These are phyloP conservation scores for Leptinotarsa undecemlineata DNA, from an alignment of 1,140 invertebrate genomes.

Conservation along the genomic window DNA sequence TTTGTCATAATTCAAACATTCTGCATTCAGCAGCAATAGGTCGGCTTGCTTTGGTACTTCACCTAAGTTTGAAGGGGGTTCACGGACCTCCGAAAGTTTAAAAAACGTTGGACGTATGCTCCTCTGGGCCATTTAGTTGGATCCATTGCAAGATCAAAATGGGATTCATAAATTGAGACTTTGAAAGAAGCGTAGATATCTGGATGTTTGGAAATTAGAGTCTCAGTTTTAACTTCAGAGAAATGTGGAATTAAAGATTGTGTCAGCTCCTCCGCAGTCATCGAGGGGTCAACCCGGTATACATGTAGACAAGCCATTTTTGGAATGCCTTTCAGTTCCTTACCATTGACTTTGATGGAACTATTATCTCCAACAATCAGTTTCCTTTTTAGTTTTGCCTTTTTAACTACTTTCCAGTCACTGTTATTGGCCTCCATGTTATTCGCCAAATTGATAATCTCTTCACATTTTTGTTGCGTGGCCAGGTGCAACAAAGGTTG, in stretches of 20 bases:
- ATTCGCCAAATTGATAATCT: neutral
- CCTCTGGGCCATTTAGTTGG: neutral
- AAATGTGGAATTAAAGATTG: neutral
- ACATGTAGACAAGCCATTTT: conserved; percentile 5
- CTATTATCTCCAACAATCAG: conserved; percentile 1
- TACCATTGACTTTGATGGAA: too few species aligned
- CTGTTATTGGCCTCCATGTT: too few species aligned
- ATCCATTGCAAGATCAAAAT: neutral
- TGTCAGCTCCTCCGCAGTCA: neutral
- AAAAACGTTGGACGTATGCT: neutral
- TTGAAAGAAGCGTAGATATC: neutral
- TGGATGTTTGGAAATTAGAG: neutral
- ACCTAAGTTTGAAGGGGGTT: neutral
- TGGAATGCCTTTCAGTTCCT: neutral
- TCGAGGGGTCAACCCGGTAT: neutral
- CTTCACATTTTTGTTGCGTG: neutral
- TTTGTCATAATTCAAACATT: conserved; percentile 3
- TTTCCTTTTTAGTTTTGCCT: neutral
- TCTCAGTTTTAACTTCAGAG: conserved; percentile 8
- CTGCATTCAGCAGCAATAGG: neutral
- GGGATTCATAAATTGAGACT: conserved; percentile 5
- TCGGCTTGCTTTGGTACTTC: neutral
- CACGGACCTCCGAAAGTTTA: neutral
- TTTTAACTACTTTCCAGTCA: neutral
- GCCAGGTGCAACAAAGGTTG: neutral